Conservation (phyloP, 2,888 invertebrate genomes). For the Hypsopygia costalis region DNA sequence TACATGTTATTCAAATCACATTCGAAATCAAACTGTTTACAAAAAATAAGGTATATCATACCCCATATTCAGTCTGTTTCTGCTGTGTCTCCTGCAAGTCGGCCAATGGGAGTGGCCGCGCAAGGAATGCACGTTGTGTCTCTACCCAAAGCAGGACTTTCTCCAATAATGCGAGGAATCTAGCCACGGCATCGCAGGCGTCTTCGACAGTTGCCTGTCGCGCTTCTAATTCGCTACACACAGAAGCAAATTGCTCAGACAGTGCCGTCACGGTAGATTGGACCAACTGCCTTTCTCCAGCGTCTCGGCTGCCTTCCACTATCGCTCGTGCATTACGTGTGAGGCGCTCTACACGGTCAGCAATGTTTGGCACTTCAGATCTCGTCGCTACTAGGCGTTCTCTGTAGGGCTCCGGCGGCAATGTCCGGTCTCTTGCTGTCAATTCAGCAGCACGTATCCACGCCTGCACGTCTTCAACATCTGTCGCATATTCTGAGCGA, state of each 20-base stretch:
- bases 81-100: conserved; percentile 91
- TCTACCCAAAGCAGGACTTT: conserved; percentile 91
- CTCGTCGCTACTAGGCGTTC: conserved; percentile 89
- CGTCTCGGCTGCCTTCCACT: conserved; percentile 89
- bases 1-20: not conserved
- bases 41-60: conserved; percentile 55
- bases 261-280: conserved; percentile 87
- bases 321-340: conserved; percentile 89
- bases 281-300: conserved; percentile 87
- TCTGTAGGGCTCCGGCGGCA: conserved; percentile 88
- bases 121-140: conserved; percentile 89
- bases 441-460: conserved; percentile 93
- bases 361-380: conserved; percentile 85
- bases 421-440: conserved; percentile 89
- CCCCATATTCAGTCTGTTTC: conserved; percentile 92
- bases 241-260: conserved; percentile 88
- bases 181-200: conserved; percentile 92
- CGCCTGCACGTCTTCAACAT: conserved; percentile 89
- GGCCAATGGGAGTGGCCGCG: conserved; percentile 88
- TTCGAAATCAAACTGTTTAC: not conserved
- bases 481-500: conserved; percentile 88
- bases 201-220: conserved; percentile 92
- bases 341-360: conserved; percentile 88
- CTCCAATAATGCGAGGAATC: conserved; percentile 91
- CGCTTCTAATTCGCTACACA: conserved; percentile 89